Base-by-base conservation (phyloP, 2,113 vertebrate genomes). In the Zosterops pallidus region DNA sequence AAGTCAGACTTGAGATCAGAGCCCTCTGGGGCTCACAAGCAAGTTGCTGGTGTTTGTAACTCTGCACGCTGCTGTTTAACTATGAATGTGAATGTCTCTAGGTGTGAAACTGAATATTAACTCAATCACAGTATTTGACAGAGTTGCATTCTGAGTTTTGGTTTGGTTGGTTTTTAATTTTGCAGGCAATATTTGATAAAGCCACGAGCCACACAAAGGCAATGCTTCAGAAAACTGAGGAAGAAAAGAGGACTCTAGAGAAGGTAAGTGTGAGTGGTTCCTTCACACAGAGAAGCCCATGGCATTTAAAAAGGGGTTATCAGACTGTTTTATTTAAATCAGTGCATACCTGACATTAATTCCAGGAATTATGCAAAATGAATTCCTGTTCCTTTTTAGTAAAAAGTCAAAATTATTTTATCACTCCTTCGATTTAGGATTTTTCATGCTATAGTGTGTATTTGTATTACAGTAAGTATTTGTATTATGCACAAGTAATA, bases 131-230 rank as follows among this genome's bases (percentile, higher is more conserved):
- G 22, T 15, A 21, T 81, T 63, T 80, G 21, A 53, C 21, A 42
- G 14, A 47, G 14, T 25, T 59, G 14, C 18, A 7, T 60, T 69
- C 39, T 17, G 29, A 6, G 16, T 2, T 60, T 21, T 46, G 35
- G 24, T 7, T 29, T 35, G 44, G 33, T 47, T 81, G 5, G 9
- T 29, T 29, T 11, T 13, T 20, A 12, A 46, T 69, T 53, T 62
- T 78, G 26, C 78, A 99, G 99, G 98, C 98, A 82, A 97, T 99
- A 52, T 98, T 99, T 71, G 98, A 98, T 92, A 99, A 99, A 98
- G 99, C 99, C 76, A 99, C 99, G 4, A 97, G 97, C 94, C 99
- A 99, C 81, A 99, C 98, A 28, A 98, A 99, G 91, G 98, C 95
- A 74, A 92, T 99, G 59, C 98, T 99, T 91, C 98, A 99, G 96